Conservation (phyloP, 2,888 invertebrate genomes). For the Amphiduros pacificus region DNA sequence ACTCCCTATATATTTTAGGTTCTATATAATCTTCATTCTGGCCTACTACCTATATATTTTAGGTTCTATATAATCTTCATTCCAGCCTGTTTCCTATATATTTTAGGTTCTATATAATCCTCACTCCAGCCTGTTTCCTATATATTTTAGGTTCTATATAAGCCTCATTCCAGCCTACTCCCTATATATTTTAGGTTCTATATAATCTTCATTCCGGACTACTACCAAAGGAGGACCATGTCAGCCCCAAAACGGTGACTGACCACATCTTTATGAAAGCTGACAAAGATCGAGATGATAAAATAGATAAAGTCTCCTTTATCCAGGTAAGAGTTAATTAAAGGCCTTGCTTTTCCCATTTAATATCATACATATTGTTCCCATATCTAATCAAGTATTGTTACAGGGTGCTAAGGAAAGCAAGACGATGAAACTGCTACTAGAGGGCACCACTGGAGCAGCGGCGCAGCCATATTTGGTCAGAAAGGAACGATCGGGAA, state of each 20-base stretch:
- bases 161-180: too few relatives aligned
- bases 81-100: too few relatives aligned
- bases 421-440: neutral
- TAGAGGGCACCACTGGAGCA: neutral
- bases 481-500: neutral
- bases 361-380: neutral
- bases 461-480: neutral
- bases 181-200: neutral
- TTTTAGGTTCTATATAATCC: too few relatives aligned
- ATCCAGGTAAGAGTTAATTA: neutral
- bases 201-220: neutral
- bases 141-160: too few relatives aligned
- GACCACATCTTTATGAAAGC: neutral
- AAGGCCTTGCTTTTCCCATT: too few relatives aligned
- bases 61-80: too few relatives aligned
- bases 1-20: too few relatives aligned
- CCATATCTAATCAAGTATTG: neutral
- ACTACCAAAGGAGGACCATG: neutral
- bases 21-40: too few relatives aligned
- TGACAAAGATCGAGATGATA: neutral
- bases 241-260: neutral
- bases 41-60: too few relatives aligned
- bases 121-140: too few relatives aligned
- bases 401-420: neutral
- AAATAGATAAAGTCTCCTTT: neutral